Conservation (phyloP, 2,888 invertebrate genomes). For the Alloscopus bannaensis region DNA sequence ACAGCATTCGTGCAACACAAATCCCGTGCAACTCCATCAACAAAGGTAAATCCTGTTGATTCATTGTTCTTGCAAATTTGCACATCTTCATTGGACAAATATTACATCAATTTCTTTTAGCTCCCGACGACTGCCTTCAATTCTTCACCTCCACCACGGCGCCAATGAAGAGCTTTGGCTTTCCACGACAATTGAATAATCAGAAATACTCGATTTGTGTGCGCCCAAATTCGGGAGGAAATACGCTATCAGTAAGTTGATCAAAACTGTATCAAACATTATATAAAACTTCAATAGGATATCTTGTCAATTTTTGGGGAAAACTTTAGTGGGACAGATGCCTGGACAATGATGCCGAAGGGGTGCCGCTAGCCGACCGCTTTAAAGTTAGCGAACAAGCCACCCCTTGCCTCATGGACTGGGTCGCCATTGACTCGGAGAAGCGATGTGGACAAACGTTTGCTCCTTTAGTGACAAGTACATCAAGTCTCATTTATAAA, state of each 20-base stretch:
- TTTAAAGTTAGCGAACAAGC: conserved; percentile 36
- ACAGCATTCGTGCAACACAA: conserved; percentile 54
- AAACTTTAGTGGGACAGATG: conserved; percentile 46
- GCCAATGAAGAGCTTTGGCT: conserved; percentile 63
- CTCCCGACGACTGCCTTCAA: conserved; percentile 64
- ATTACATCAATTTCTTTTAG: conserved; percentile 18
- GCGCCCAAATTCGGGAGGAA: conserved; percentile 38
- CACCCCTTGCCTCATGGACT: conserved; percentile 46
- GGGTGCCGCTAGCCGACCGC: conserved; percentile 14
- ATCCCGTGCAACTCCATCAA: conserved; percentile 55
- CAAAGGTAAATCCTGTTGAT: conserved; percentile 27
- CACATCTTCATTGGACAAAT: no score
- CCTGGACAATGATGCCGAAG: conserved; percentile 32
- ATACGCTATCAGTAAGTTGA: conserved; percentile 46
- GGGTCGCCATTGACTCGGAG: conserved; percentile 60
- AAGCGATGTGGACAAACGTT: conserved; percentile 50
- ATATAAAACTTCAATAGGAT: not conserved
- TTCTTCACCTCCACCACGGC: conserved; percentile 51
- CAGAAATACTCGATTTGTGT: conserved; percentile 66
- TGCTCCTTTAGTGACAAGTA: conserved; percentile 15
- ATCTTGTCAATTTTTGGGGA: no score
- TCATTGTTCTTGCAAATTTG: no score
- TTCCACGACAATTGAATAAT: conserved; percentile 62
- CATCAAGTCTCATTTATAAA: not conserved
- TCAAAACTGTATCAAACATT: not conserved